A percentile compares a stretch with the other conserved stretches of the same genome.
phyloP scores from a whole-genome alignment of 2,113 vertebrate genomes.

The Nettapus auritus region DNA sequence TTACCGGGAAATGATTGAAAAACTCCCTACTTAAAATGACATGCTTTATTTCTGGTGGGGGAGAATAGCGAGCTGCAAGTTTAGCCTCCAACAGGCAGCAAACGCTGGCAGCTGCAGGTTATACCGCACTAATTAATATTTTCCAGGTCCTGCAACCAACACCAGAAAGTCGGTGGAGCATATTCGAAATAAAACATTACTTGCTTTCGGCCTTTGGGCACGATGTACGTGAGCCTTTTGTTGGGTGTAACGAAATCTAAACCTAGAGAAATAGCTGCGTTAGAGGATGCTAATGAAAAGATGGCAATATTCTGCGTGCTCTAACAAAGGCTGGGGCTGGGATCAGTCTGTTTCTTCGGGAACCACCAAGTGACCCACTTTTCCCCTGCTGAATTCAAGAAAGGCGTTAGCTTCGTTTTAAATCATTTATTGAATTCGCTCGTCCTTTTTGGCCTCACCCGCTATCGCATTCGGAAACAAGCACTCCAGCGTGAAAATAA shows the following conservation, averaged over 20 bases:
- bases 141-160: neutral
- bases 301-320: neutral
- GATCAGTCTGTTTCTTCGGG: neutral
- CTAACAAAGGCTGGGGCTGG: neutral
- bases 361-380: neutral
- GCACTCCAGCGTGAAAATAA: neutral
- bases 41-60: neutral
- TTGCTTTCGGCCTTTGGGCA: neutral
- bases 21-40: neutral
- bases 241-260: neutral
- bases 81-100: neutral
- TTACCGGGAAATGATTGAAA: neutral
- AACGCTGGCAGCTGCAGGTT: neutral
- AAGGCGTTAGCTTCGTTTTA: neutral
- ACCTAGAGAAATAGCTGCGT: neutral
- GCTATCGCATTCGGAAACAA: neutral
- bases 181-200: neutral
- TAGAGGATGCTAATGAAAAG: neutral
- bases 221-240: neutral
- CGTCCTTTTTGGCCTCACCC: neutral
- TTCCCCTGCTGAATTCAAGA: neutral
- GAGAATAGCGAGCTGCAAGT: neutral
- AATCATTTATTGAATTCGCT: neutral
- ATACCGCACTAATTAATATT: neutral
- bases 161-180: fast-evolving